Percentiles rank a stretch among this genome's conserved stretches.
Evolutionary conservation across 1,140 invertebrate species (phyloP).

Genomic region (Grapholita molesta): DNA sequence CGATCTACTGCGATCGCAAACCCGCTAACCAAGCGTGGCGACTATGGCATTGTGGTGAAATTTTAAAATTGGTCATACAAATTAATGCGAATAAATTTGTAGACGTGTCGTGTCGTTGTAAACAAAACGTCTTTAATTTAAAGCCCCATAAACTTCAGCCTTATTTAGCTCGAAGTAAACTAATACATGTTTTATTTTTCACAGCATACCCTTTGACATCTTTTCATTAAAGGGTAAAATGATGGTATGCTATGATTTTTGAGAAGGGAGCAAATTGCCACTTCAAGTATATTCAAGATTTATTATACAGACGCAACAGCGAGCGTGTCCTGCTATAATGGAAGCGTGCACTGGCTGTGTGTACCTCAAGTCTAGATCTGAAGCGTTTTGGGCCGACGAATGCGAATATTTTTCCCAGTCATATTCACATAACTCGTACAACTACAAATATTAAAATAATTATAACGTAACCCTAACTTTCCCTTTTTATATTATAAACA

Average conservation of each 20-base stretch:
- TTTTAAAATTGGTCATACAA: no score
- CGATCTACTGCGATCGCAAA: no score
- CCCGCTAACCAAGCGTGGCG: no score
- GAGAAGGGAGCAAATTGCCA: conserved; percentile 18
- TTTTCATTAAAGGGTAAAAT: conserved; percentile 11
- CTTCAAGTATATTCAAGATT: conserved; percentile 20
- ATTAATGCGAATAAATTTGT: no score
- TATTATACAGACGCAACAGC: conserved; percentile 23
- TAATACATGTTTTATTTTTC: neutral
- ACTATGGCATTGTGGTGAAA: no score
- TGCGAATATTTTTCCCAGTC: no score
- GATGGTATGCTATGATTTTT: conserved; percentile 4
- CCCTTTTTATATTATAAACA: no score
- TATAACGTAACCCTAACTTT: no score
- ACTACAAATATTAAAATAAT: no score
- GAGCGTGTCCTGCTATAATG: conserved; percentile 23
- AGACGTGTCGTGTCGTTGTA: no score
- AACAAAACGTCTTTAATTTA: neutral
- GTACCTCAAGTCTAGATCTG: neutral
- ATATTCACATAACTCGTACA: no score
- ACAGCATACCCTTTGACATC: neutral
- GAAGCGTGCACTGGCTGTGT: conserved; percentile 20
- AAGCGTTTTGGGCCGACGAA: neutral
- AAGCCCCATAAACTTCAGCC: neutral
- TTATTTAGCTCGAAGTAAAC: neutral